These are phyloP conservation scores for Caenorhabditis panamensis DNA, from an alignment of 2,888 invertebrate genomes.

Conservation along the genomic window DNA sequence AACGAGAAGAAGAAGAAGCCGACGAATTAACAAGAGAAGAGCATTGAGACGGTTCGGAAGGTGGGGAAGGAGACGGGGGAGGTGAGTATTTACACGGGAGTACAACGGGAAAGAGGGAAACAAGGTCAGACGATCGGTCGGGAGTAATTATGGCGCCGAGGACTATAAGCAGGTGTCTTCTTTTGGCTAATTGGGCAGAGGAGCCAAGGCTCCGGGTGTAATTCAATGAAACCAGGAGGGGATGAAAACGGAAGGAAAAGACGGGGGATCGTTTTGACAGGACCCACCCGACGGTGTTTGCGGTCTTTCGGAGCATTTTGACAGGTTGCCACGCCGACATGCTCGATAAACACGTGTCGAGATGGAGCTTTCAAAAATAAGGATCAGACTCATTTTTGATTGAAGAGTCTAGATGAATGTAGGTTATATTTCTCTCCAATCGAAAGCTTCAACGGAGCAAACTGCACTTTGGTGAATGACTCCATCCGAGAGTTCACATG, in stretches of 20 bases:
- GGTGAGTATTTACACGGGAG: conserved; percentile 4
- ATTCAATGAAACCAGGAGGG: background rate
- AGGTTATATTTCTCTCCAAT: too few species aligned
- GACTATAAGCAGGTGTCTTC: conserved; percentile 8
- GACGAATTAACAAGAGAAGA: conserved; percentile 6
- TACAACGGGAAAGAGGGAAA: conserved; percentile 24
- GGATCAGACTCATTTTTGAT: too few species aligned
- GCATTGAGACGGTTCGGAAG: conserved; percentile 5
- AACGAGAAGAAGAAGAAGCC: conserved; percentile 13
- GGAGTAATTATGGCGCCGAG: conserved; percentile 35
- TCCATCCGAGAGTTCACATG: background rate
- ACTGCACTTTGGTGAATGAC: too few species aligned
- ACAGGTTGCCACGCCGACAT: conserved; percentile 10
- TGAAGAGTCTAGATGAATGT: too few species aligned
- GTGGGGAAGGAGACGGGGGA: background rate
- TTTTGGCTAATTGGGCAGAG: background rate
- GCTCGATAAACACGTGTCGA: conserved; percentile 23
- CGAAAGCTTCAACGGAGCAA: too few species aligned
- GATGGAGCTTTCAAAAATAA: background rate
- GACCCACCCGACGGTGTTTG: conserved; percentile 15
- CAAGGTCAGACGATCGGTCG: conserved; percentile 15
- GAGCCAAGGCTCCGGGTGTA: background rate
- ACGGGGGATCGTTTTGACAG: conserved; percentile 1
- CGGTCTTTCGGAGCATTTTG: conserved; percentile 1
- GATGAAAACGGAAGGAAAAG: background rate